Evolutionary conservation across 2,113 vertebrate genomes (phyloP).

Genomic region (Bungarus multicinctus): DNA sequence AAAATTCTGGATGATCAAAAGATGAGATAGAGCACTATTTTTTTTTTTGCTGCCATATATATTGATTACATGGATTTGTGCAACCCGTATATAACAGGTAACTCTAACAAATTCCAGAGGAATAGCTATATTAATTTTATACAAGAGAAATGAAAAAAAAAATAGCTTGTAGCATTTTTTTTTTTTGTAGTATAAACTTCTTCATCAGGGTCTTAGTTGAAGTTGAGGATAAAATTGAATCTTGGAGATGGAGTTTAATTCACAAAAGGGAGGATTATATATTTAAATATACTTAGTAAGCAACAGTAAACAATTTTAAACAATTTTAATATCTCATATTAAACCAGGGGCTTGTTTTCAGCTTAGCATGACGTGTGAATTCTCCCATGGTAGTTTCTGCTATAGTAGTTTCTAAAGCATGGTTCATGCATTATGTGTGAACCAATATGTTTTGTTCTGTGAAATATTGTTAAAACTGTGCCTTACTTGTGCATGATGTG

Average conservation of each 20-base stretch:
- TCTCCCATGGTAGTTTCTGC: background rate
- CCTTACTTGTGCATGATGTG: background rate
- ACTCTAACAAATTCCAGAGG: background rate
- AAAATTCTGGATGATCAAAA: background rate
- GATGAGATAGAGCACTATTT: background rate
- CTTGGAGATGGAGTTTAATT: background rate
- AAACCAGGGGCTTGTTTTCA: too few relatives aligned
- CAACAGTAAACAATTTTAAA: background rate
- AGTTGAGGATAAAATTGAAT: background rate
- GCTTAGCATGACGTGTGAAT: background rate
- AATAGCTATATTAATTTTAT: background rate
- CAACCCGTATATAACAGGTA: background rate
- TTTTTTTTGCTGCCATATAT: background rate
- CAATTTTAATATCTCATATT: too few relatives aligned
- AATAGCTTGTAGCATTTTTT: background rate
- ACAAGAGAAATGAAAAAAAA: background rate
- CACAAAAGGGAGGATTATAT: background rate
- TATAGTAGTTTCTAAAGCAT: background rate
- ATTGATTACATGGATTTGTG: background rate
- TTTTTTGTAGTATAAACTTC: too few relatives aligned
- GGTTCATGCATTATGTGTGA: background rate
- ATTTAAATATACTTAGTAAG: background rate
- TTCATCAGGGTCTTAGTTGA: background rate
- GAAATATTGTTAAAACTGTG: background rate
- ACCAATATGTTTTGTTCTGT: background rate